Conservation (phyloP, 1,140 invertebrate species). For the Caenorhabditis latens region DNA sequence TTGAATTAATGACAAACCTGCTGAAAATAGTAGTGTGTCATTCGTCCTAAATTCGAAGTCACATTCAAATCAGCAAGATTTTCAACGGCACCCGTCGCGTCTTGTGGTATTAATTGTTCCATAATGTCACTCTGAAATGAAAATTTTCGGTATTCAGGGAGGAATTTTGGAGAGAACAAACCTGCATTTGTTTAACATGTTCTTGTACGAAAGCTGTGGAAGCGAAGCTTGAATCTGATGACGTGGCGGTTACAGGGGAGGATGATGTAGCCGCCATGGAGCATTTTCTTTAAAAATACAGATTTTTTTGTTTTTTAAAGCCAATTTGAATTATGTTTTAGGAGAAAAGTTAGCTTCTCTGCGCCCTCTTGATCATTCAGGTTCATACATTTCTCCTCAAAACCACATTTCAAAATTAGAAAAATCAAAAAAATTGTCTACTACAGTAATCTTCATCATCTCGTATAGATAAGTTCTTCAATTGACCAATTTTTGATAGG, state of each 20-base stretch:
- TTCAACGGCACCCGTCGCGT: constrained; percentile 4
- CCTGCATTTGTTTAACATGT: constrained; percentile 51
- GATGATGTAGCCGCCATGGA: constrained; percentile 24
- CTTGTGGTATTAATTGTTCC: constrained; percentile 42
- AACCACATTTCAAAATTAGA: no score
- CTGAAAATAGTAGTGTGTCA: constrained; percentile 75
- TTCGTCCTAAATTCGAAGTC: constrained; percentile 70
- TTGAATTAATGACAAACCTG: neutral
- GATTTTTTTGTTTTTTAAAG: neutral
- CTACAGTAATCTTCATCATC: no score
- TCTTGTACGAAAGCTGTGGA: constrained; percentile 22
- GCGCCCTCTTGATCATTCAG: no score
- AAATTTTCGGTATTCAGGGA: no score
- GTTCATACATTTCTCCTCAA: no score
- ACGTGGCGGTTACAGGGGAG: neutral
- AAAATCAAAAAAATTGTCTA: no score
- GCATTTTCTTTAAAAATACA: neutral
- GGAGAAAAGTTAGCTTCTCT: no score
- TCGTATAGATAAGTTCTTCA: no score
- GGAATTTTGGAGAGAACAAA: neutral
- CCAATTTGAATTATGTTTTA: no score
- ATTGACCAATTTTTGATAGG: no score
- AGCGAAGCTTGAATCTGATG: neutral
- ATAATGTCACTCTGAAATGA: constrained; percentile 27
- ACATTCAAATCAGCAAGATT: constrained; percentile 55